Conservation (phyloP, 92 coral and sea anemone species). For the Epizoanthus rinbou region DNA sequence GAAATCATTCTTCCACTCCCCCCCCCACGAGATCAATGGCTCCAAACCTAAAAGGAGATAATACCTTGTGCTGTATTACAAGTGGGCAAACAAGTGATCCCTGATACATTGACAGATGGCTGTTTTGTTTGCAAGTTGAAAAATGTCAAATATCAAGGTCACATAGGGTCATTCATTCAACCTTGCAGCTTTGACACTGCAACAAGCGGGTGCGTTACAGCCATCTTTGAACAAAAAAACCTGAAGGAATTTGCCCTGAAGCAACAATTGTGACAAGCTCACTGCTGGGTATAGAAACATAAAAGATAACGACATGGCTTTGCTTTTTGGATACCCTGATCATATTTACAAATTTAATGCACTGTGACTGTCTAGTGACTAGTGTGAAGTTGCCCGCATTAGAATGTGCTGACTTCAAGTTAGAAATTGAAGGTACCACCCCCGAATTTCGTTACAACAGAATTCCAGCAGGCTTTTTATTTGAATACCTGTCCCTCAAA, state of each 20-base stretch:
- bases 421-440: background rate
- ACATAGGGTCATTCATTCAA: background rate
- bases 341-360: too few species aligned
- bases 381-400: too few species aligned
- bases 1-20: too few species aligned
- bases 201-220: background rate
- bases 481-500: background rate
- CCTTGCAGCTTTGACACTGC: background rate
- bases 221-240: background rate
- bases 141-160: background rate
- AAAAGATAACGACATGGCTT: too few species aligned
- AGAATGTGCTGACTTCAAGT: too few species aligned
- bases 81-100: background rate
- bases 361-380: too few species aligned
- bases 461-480: background rate
- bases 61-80: background rate
- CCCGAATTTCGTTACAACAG: background rate
- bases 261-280: background rate
- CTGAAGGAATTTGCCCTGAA: background rate
- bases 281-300: background rate
- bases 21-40: too few species aligned
- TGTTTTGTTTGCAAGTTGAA: slow-evolving; percentile 13
- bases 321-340: too few species aligned
- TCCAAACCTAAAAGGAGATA: background rate
- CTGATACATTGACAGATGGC: background rate